Evolutionary conservation across 2,113 vertebrate genomes (phyloP).

Genomic region (Oryzias celebensis): DNA sequence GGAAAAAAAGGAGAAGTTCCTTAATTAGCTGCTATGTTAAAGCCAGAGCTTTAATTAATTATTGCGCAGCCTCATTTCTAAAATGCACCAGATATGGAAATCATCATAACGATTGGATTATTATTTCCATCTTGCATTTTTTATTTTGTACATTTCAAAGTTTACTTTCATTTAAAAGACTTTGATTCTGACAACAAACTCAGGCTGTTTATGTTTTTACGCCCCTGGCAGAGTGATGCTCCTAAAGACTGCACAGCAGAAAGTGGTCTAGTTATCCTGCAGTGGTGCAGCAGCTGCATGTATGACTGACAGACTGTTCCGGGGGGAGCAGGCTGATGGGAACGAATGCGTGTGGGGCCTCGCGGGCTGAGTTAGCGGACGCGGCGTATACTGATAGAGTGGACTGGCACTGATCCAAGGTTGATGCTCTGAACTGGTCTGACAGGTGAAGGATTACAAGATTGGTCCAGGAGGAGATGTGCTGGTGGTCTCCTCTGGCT

Average conservation of each 20-base stretch:
- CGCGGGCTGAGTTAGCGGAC: slow-evolving; percentile 36
- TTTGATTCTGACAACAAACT: neutral
- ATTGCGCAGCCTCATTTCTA: slow-evolving; percentile 29
- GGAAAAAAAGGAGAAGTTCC: slow-evolving; percentile 25
- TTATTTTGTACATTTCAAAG: neutral
- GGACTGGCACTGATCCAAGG: slow-evolving; percentile 54
- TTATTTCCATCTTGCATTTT: neutral
- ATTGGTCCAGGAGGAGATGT: slow-evolving; percentile 47
- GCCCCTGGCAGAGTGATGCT: neutral
- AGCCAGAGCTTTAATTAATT: slow-evolving; percentile 37
- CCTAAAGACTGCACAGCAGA: neutral
- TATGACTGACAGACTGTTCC: neutral
- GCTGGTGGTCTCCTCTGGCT: slow-evolving; percentile 38
- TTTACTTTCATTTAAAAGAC: neutral
- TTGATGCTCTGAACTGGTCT: slow-evolving; percentile 40
- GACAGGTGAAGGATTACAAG: slow-evolving; percentile 62
- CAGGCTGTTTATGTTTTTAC: neutral
- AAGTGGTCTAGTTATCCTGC: neutral
- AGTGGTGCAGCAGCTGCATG: neutral
- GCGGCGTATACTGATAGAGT: slow-evolving; percentile 30
- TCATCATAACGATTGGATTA: slow-evolving; percentile 5
- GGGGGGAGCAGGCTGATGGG: slow-evolving; percentile 1
- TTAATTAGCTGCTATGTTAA: slow-evolving; percentile 40
- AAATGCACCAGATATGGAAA: slow-evolving; percentile 16
- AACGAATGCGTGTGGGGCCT: slow-evolving; percentile 32